Conservation (phyloP, 2,113 vertebrate species). For the Vimba vimba region DNA sequence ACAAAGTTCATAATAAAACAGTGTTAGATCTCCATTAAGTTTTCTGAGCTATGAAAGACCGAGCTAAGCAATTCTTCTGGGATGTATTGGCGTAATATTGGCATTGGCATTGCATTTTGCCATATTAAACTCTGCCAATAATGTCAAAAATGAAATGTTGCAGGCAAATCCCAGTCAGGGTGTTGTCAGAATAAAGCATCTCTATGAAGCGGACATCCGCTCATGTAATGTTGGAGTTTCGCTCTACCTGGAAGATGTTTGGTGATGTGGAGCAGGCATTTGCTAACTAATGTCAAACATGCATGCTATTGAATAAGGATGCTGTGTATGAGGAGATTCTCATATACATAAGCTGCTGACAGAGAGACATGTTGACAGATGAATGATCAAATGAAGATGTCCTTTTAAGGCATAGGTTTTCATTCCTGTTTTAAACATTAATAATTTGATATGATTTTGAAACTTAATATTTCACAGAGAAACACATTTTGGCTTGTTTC, state of each 20-base stretch:
- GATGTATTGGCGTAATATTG: background rate
- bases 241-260: background rate
- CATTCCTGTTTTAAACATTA: background rate
- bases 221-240: background rate
- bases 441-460: background rate
- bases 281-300: constrained; percentile 28
- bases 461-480: background rate
- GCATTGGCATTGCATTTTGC: background rate
- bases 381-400: constrained; percentile 3
- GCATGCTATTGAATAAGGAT: too few relatives aligned
- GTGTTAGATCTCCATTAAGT: background rate
- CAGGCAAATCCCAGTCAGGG: background rate
- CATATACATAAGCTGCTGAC: constrained; percentile 34
- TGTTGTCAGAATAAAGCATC: background rate
- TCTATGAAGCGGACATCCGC: background rate
- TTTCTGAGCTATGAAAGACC: background rate
- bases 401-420: background rate
- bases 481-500: constrained; percentile 3
- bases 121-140: background rate
- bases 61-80: background rate
- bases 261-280: constrained; percentile 46
- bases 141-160: background rate
- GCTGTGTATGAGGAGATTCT: too few relatives aligned
- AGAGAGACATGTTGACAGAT: background rate
- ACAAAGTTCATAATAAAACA: too few relatives aligned